Conservation (phyloP, 2,888 invertebrate species). For the Tuberolachnus salignus region DNA sequence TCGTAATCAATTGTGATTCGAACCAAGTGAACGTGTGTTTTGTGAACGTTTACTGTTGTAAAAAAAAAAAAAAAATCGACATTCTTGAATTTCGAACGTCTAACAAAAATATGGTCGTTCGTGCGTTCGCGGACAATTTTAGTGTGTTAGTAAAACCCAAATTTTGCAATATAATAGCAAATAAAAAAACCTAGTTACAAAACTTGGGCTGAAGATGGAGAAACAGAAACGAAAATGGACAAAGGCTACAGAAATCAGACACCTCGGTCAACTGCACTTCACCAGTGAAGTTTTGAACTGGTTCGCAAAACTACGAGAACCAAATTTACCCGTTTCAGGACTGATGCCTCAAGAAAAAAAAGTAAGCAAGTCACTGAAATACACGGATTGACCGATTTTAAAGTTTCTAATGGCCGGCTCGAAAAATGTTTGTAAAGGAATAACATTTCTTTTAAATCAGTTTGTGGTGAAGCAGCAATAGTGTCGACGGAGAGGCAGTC, state of each 20-base stretch:
- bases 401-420: conserved; percentile 15
- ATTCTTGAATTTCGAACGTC: too few relatives aligned
- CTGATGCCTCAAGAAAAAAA: too few relatives aligned
- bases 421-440: background rate
- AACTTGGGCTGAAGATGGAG: background rate
- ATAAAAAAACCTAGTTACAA: background rate
- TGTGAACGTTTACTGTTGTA: too few relatives aligned
- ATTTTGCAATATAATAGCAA: background rate
- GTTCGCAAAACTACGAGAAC: too few relatives aligned
- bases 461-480: too few relatives aligned
- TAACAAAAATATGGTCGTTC: too few relatives aligned
- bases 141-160: background rate
- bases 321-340: too few relatives aligned
- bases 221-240: background rate
- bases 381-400: conserved; percentile 3
- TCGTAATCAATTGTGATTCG: too few relatives aligned
- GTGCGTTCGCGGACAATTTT: background rate
- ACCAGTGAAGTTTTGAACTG: too few relatives aligned
- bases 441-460: conserved; percentile 7
- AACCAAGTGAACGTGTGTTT: too few relatives aligned
- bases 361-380: too few relatives aligned
- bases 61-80: too few relatives aligned
- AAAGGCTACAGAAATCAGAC: background rate
- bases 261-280: conserved; percentile 2
- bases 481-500: background rate